Percentiles rank a stretch among this genome's conserved stretches.
Conservation (phyloP, 2,113 vertebrate genomes). For the Pseudonaja textilis region DNA sequence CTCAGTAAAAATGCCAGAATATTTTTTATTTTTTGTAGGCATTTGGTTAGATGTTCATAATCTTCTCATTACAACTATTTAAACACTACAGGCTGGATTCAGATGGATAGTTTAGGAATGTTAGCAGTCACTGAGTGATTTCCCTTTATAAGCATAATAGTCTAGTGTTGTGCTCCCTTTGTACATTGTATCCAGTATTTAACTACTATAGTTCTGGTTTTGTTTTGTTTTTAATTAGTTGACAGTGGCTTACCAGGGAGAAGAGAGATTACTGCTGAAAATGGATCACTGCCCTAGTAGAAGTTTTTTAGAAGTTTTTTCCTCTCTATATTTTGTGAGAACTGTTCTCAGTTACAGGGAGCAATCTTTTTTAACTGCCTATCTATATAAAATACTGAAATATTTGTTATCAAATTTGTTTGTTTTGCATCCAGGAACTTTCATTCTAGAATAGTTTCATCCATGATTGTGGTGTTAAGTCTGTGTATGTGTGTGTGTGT, state of each 20-base stretch:
- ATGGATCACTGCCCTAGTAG: background rate
- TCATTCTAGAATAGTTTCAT: background rate
- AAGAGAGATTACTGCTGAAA: background rate
- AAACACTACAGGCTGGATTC: background rate
- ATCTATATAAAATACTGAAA: background rate
- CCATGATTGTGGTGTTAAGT: background rate
- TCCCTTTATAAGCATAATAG: background rate
- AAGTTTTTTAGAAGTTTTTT: background rate
- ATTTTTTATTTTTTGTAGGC: no score
- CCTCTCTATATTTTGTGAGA: background rate
- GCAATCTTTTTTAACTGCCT: background rate
- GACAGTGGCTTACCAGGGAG: background rate
- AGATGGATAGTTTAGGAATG: background rate
- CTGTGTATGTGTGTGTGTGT: no score
- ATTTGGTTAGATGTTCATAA: background rate
- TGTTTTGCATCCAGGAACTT: background rate
- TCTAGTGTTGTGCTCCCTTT: background rate
- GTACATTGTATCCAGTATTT: background rate
- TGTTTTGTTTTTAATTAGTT: background rate
- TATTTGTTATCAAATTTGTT: background rate
- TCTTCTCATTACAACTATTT: background rate
- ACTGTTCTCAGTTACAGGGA: background rate
- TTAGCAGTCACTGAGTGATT: background rate
- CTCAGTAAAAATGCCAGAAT: background rate
- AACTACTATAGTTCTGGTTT: background rate